Evolutionary conservation across 2,797 vertebrate species (phyloP), one percentile per base, ranked within the genome.

Genomic region (Pangasius krempfi): DNA sequence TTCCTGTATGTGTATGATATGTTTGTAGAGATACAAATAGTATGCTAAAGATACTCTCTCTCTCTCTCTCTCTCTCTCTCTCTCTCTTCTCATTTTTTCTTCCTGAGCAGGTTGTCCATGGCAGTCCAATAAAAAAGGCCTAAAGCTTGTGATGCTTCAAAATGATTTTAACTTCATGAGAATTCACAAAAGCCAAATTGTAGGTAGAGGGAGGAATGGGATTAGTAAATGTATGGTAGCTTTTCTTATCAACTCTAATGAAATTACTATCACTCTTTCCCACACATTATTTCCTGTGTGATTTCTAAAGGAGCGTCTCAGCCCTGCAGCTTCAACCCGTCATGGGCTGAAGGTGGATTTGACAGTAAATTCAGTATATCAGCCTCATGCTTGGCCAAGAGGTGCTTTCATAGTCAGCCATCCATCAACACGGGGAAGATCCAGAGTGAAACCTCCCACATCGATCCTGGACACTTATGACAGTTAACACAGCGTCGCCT

Each of bases 401-500:
- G 95, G 95, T 96, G 95, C 96, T 97, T 98, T 97, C 93, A 97
- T 98, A 98, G 97, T 97, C 95, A 97, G 94, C 97, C 97, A 97
- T 99, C 97, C 97, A 98, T 99, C 98, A 98, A 95, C 98, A 97
- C 95, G 92, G 58, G 87, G 93, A 94, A 97, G 97, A 98, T 98
- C 97, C 96, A 96, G 96, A 93, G 95, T 94, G 94, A 98, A 98
- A 98, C 97, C 97, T 97, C 96, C 96, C 96, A 97, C 98, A 98
- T 99, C 97, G 97, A 98, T 98, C 97, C 96, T 97, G 97, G 97
- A 97, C 97, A 97, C 97, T 98, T 99, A 99, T 99, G 98, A 99
- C 98, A 99, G 98, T 97, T 99, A 98, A 99, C 98, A 98, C 97
- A 98, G 97, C 97, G 97, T 97, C 97, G 97, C 98, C 98, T 98